Base-by-base conservation (phyloP, 92 coral and sea anemone genomes). In the Isaurus tuberculatus region DNA sequence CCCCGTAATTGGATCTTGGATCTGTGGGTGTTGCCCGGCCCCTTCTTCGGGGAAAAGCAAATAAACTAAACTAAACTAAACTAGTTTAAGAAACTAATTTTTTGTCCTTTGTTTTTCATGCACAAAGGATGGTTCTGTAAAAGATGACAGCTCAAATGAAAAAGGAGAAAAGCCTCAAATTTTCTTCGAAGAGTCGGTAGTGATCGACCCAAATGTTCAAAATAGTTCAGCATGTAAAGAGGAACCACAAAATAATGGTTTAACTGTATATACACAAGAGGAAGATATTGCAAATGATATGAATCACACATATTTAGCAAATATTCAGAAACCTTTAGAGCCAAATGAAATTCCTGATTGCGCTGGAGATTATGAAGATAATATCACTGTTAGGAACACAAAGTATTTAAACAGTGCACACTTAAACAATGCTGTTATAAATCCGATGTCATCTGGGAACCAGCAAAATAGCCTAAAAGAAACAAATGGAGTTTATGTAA, bases 91-190 rank as follows among this genome's bases (percentile, higher is more conserved):
- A n/a, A n/a, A n/a, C n/a, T n/a, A 17, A 19, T 5, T 55, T 55
- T 55, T 3, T 8, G 13, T 1, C n/a, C 13, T 22, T 32, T 57
- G 10, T 4, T 75, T 23, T 20, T 31, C 32, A 28, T 57, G 13
- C 25, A 0, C 58, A 17, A 60, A 77, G 82, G 82, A 77, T 1
- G 23, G 51, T 25, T 20, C 49, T 32, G 11, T 4, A 5, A 77
- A 58, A 77, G 82, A 77, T 55, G 82, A 77, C 14, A 58, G 70
- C 15, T 55, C 37, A 5, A 72, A 72, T 42, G 78, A 72, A 16
- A 25, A 42, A 72, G 61, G 22, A 42, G 32, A 17, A 43, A 7
- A 42, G 26, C 8, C 0, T 27, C 8, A 34, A 72, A 72, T 0
- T 9, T 0, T 29, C 15, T 72, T 36, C 2, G 49, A n/a, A 43